phyloP scores from a whole-genome alignment of 2,888 invertebrate species.

The Xanthostigma xanthostigma region DNA sequence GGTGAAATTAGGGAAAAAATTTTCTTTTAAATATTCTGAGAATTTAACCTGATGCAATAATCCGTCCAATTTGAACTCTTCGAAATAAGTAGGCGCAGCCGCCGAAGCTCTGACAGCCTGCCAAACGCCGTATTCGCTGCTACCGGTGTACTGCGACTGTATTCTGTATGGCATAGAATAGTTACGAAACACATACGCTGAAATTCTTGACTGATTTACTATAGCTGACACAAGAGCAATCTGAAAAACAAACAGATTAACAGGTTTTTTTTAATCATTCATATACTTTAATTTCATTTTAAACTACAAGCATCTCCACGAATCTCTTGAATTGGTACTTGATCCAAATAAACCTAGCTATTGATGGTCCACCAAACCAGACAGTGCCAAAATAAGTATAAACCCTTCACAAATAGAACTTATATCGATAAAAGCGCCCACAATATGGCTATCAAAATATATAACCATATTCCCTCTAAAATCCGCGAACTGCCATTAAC shows the following conservation, averaged over 20 bases:
- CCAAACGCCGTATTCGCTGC: constrained; percentile 56
- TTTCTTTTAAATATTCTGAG: no score
- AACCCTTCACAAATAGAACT: no score
- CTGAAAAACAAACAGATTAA: constrained; percentile 26
- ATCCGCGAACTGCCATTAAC: no score
- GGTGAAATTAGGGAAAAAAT: no score
- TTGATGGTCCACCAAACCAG: no score
- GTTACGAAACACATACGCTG: constrained; percentile 73
- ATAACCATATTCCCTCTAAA: no score
- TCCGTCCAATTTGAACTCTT: constrained; percentile 57
- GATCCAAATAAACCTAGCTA: no score
- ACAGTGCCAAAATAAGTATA: no score
- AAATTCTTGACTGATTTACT: constrained; percentile 54
- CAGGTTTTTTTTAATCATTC: constrained; percentile 23
- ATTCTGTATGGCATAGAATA: constrained; percentile 58
- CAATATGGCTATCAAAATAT: no score
- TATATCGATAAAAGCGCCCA: no score
- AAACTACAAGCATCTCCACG: no score
- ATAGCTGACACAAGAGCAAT: constrained; percentile 66
- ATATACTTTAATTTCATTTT: constrained; percentile 20
- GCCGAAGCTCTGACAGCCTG: constrained; percentile 78
- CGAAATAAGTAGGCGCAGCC: constrained; percentile 84
- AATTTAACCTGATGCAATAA: constrained; percentile 45
- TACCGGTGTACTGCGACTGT: constrained; percentile 56
- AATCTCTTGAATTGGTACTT: no score